phyloP scores from a whole-genome alignment of 2,888 invertebrate species.

The Trimorus sp. region DNA sequence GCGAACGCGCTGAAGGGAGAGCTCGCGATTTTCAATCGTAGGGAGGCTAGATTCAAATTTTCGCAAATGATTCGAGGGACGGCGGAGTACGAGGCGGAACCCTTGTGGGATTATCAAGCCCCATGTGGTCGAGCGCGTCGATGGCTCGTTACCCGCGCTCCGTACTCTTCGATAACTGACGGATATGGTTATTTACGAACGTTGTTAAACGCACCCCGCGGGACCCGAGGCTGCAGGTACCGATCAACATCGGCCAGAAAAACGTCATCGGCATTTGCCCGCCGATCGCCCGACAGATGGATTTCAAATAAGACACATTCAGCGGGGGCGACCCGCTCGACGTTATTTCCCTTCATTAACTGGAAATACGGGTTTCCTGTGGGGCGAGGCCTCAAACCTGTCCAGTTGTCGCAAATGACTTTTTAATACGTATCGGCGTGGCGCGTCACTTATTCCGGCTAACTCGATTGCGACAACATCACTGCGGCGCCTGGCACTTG shows the following conservation, averaged over 20 bases:
- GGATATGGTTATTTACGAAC: slow-evolving; percentile 80
- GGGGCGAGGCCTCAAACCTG: not conserved
- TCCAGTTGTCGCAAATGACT: not conserved
- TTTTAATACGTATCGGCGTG: no score
- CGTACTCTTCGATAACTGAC: slow-evolving; percentile 78
- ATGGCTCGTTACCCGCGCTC: slow-evolving; percentile 80
- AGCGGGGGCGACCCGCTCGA: not conserved
- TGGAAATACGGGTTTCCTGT: slow-evolving; percentile 3
- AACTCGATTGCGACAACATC: no score
- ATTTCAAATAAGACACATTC: slow-evolving; percentile 25
- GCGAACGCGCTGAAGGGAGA: slow-evolving; percentile 41
- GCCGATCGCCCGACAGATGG: slow-evolving; percentile 28
- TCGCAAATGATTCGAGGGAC: slow-evolving; percentile 74
- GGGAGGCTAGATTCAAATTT: slow-evolving; percentile 75
- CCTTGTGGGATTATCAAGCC: slow-evolving; percentile 79
- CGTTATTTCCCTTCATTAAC: slow-evolving; percentile 11
- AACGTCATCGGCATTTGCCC: slow-evolving; percentile 34
- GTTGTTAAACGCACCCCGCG: slow-evolving; percentile 70
- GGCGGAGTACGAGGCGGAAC: slow-evolving; percentile 70
- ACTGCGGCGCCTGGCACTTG: no score
- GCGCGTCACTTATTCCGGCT: no score
- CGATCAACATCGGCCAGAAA: slow-evolving; percentile 47
- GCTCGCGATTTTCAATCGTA: slow-evolving; percentile 47
- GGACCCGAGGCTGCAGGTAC: slow-evolving; percentile 53
- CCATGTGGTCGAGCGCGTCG: slow-evolving; percentile 79